Evolutionary conservation across 2,113 vertebrate genomes (phyloP).

Genomic region (Zosterops pallidus): DNA sequence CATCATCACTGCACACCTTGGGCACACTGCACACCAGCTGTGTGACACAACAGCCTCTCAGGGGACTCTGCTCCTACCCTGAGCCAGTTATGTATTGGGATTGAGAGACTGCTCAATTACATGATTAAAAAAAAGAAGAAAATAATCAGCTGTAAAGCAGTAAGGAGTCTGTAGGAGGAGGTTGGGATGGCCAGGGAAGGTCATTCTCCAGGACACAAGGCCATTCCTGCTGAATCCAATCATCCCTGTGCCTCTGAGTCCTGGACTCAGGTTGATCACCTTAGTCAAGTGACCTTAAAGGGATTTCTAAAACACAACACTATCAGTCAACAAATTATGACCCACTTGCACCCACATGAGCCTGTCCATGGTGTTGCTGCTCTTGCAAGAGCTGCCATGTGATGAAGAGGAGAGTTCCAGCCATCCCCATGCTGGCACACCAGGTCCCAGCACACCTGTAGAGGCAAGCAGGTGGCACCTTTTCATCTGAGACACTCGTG

Average conservation of each 20-base stretch:
- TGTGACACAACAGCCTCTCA: not conserved
- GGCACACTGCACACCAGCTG: not conserved
- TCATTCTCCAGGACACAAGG: not conserved
- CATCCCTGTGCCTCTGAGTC: not conserved
- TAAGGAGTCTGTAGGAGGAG: not conserved
- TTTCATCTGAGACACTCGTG: not conserved
- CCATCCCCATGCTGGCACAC: fast-evolving
- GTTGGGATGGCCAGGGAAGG: not conserved
- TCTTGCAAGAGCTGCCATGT: not conserved
- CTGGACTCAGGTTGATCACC: not conserved
- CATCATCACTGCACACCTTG: not conserved
- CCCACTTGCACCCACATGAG: not conserved
- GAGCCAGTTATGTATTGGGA: not conserved
- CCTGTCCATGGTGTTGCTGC: not conserved
- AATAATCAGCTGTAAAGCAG: not conserved
- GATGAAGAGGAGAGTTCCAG: not conserved
- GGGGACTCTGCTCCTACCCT: not conserved
- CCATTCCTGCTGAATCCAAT: not conserved
- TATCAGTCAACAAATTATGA: not conserved
- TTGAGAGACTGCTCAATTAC: not conserved
- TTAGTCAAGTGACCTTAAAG: not conserved
- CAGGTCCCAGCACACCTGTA: not conserved
- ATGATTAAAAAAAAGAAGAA: not conserved
- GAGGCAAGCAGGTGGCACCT: not conserved
- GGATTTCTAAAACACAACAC: not conserved